Percentiles rank a stretch among this genome's conserved stretches.
phyloP scores from a whole-genome alignment of 2,888 invertebrate species.

The Phoenoteleia sp. region DNA sequence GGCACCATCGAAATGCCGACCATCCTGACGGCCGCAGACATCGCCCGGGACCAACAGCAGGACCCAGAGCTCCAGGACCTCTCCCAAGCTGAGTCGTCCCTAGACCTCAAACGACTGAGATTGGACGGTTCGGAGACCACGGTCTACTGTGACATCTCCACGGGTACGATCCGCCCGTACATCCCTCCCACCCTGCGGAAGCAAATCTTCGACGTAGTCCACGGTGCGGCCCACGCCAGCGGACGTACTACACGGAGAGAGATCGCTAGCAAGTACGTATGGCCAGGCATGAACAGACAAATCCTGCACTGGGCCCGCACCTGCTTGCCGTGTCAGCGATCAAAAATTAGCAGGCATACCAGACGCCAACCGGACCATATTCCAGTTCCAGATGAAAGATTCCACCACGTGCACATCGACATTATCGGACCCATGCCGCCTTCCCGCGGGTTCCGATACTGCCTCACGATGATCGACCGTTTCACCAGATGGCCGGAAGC shows the following conservation, averaged over 20 bases:
- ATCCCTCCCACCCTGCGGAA: slow-evolving; percentile 59
- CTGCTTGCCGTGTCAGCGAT: slow-evolving; percentile 79
- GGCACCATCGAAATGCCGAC: slow-evolving; percentile 1
- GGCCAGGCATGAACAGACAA: slow-evolving; percentile 77
- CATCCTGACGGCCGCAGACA: slow-evolving; percentile 14
- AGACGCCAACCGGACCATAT: neutral
- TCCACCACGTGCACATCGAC: slow-evolving; percentile 81
- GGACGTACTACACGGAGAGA: slow-evolving; percentile 64
- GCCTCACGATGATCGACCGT: slow-evolving; percentile 75
- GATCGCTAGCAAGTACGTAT: slow-evolving; percentile 74
- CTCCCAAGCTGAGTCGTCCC: neutral
- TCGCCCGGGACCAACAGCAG: slow-evolving; percentile 14
- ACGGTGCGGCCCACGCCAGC: slow-evolving; percentile 68
- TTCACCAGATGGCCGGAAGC: slow-evolving; percentile 80
- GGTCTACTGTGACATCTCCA: slow-evolving; percentile 13
- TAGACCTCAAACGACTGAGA: slow-evolving; percentile 9
- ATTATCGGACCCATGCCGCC: slow-evolving; percentile 81
- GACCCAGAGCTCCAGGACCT: slow-evolving; percentile 6
- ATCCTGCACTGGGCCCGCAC: slow-evolving; percentile 76
- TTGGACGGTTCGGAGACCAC: slow-evolving; percentile 17
- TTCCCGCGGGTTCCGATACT: slow-evolving; percentile 73
- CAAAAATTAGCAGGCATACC: slow-evolving; percentile 79
- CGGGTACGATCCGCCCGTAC: slow-evolving; percentile 53
- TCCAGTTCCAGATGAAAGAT: slow-evolving; percentile 75
- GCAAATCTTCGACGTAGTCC: slow-evolving; percentile 55